Conservation (phyloP, 2,888 invertebrate species). For the Parthenolecanium corni region DNA sequence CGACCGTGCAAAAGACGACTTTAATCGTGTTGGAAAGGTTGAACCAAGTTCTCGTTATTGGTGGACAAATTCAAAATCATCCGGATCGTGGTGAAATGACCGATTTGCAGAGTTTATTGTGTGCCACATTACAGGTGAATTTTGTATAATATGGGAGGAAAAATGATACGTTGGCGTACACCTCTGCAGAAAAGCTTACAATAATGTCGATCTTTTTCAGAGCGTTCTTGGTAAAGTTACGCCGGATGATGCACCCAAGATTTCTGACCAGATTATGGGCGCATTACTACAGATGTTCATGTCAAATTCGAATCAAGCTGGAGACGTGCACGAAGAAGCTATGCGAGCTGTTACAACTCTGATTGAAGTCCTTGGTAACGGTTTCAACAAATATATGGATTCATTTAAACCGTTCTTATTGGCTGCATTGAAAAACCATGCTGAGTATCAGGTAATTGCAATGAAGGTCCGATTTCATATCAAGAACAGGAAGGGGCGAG, state of each 20-base stretch:
- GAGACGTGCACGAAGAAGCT: conserved; percentile 95
- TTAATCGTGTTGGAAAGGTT: conserved; percentile 88
- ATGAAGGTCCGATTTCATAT: too few relatives aligned
- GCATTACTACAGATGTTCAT: conserved; percentile 91
- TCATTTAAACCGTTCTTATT: conserved; percentile 87
- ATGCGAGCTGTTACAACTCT: conserved; percentile 91
- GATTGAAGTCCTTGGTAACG: conserved; percentile 82
- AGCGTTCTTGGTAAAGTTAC: conserved; percentile 89
- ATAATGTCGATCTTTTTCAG: conserved; percentile 39
- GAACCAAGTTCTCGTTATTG: conserved; percentile 90
- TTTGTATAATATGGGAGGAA: too few relatives aligned
- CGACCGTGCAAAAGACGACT: conserved; percentile 89
- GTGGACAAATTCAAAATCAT: conserved; percentile 70
- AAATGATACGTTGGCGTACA: background rate
- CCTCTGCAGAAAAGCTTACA: background rate
- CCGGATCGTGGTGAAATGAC: conserved; percentile 86
- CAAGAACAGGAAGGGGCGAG: too few relatives aligned
- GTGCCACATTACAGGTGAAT: conserved; percentile 69
- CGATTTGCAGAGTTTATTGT: conserved; percentile 90
- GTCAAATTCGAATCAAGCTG: conserved; percentile 74
- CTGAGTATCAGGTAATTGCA: conserved; percentile 69
- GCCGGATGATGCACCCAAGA: conserved; percentile 85
- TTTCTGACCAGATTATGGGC: conserved; percentile 93
- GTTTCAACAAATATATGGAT: conserved; percentile 93
- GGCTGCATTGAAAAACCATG: conserved; percentile 82